Conservation (phyloP, 1,140 invertebrate genomes). For the Conus betulinus region DNA sequence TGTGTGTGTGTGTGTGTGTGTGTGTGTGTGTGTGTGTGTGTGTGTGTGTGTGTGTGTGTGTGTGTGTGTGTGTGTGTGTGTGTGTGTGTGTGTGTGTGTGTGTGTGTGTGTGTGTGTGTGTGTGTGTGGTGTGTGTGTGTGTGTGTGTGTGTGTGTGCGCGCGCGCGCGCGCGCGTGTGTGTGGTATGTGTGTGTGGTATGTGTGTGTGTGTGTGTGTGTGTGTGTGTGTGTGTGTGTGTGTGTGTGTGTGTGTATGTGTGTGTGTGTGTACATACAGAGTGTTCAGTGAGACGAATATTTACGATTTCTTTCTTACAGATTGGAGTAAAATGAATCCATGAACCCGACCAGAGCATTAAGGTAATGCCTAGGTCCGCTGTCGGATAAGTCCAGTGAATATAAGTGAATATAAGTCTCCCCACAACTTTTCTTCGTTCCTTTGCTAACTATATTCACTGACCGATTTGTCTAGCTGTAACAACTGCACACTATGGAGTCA, state of each 20-base stretch:
- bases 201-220: not conserved
- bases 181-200: slow-evolving; percentile 11
- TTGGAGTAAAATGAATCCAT: too few species aligned
- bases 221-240: not conserved
- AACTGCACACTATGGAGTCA: too few species aligned
- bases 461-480: too few species aligned
- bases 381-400: too few species aligned
- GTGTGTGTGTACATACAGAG: not conserved
- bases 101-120: not conserved
- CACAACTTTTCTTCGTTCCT: too few species aligned
- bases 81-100: not conserved
- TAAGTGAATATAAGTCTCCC: too few species aligned
- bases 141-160: not conserved
- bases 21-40: not conserved
- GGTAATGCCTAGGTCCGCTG: too few species aligned
- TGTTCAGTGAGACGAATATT: not conserved
- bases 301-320: not conserved
- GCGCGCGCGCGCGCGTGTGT: too few species aligned
- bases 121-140: not conserved
- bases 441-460: too few species aligned
- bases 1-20: not conserved
- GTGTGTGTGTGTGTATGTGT: slow-evolving; percentile 9
- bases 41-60: not conserved
- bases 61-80: not conserved
- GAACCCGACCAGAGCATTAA: too few species aligned